A percentile compares a stretch with the other conserved stretches of the same genome.
phyloP scores from a whole-genome alignment of 2,797 vertebrate genomes.

The Prionace glauca region DNA sequence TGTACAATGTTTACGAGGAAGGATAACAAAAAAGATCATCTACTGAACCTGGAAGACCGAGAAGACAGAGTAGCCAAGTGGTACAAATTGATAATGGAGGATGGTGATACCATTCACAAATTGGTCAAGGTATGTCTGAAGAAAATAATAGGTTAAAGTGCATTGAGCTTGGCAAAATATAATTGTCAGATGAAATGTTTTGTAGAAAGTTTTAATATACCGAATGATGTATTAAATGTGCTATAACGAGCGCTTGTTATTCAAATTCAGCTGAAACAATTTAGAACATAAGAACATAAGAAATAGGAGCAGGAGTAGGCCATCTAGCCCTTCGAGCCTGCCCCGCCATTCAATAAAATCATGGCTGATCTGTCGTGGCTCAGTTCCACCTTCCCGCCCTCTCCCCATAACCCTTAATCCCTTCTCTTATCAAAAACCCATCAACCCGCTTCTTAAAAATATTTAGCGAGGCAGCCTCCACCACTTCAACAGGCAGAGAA shows the following conservation, averaged over 20 bases:
- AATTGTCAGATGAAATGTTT: background rate
- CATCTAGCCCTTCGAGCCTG: too few relatives aligned
- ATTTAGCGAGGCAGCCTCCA: too few relatives aligned
- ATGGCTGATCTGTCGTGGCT: too few relatives aligned
- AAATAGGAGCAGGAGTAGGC: too few relatives aligned
- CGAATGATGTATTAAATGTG: background rate
- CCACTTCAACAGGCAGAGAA: too few relatives aligned
- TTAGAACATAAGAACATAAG: too few relatives aligned
- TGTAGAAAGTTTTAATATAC: background rate
- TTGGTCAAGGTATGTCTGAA: constrained; percentile 60
- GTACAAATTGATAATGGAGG: constrained; percentile 58
- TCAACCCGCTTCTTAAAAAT: too few relatives aligned
- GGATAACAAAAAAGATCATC: constrained; percentile 60
- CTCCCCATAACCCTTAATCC: too few relatives aligned
- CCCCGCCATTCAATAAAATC: too few relatives aligned
- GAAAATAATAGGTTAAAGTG: background rate
- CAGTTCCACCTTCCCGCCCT: too few relatives aligned
- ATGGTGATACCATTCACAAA: constrained; percentile 59
- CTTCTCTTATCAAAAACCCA: too few relatives aligned
- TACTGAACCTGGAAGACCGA: constrained; percentile 65
- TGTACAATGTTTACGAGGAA: constrained; percentile 61
- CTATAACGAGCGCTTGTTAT: background rate
- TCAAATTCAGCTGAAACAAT: background rate
- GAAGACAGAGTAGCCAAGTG: constrained; percentile 57
- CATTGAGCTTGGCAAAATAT: background rate